Base-by-base conservation (phyloP, 2,113 vertebrate species). In the Scatophagus argus region DNA sequence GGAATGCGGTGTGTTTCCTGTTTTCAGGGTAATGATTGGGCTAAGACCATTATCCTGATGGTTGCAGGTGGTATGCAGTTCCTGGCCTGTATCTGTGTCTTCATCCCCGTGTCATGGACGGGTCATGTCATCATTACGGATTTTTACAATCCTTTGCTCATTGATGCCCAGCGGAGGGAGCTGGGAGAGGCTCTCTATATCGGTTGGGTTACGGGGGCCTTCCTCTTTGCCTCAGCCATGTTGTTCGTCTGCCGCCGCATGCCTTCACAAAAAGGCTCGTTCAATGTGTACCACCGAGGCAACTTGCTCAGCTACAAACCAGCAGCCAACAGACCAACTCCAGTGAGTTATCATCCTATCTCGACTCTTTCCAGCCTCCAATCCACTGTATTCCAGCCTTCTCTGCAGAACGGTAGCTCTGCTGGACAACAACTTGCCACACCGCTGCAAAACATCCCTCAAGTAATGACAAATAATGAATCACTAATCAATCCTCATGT, bases 71-170 rank as follows among this genome's bases (percentile, higher is more conserved):
- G 83, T 43, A 92, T 96, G 81, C 94, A 94, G 73, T 59, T 96
- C 14, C 4, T 85, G 59, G 93, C 93, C 0, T 93, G 92, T 55
- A 6, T 95, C 17, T 89, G 94, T 60, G 94, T 94, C 52, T 74
- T 95, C 16, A 94, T 96, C 75, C 95, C 95, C 0, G 93, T 96
- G 19, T 95, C 93, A 1, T 96, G 95, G 95, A 95, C 94, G 0
- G 94, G 86, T 11, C 79, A 94, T 29, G 89, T 90, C 47, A 95
- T 96, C 87, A 93, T 96, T 46, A 89, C 49, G 17, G 91, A 95
- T 69, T 94, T 95, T 79, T 95, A 95, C 81, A 93, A 95, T 81
- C 91, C 93, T 1, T 62, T 95, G 74, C 85, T 95, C 16, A 83
- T 92, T 2, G 92, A 94, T n/a, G 94, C 94, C 19, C 84, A 94